Evolutionary conservation across 2,888 invertebrate genomes (phyloP).

Genomic region (Myopa tessellatipennis): DNA sequence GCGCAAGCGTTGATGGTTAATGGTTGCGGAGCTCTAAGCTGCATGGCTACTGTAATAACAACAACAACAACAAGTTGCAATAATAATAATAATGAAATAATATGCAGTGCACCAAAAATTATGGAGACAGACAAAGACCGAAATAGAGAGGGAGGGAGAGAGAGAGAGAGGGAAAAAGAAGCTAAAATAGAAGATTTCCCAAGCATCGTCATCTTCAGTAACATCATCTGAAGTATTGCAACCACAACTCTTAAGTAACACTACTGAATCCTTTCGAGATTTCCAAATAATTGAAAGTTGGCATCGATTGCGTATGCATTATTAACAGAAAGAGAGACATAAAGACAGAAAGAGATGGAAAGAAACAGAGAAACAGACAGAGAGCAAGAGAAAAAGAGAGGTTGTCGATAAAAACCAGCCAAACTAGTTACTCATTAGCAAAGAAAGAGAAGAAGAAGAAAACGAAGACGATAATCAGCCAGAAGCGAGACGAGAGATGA

Average conservation of each 20-base stretch:
- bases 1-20: no score
- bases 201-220: neutral
- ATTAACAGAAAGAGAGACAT: neutral
- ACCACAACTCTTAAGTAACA: neutral
- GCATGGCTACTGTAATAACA: no score
- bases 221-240: neutral
- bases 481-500: neutral
- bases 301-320: neutral
- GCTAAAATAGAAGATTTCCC: neutral
- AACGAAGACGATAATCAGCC: neutral
- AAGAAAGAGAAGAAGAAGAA: neutral
- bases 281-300: constrained; percentile 6
- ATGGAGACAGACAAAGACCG: neutral
- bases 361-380: neutral
- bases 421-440: no score
- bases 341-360: neutral
- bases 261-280: neutral
- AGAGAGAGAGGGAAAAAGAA: neutral
- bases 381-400: neutral
- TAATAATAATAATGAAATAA: no score
- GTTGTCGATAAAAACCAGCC: no score
- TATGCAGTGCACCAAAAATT: neutral
- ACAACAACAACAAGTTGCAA: no score
- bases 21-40: no score
- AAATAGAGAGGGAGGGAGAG: neutral